These are phyloP conservation scores for Propithecus coquereli DNA, from an alignment of 2,113 vertebrate genomes.

Conservation along the genomic window DNA sequence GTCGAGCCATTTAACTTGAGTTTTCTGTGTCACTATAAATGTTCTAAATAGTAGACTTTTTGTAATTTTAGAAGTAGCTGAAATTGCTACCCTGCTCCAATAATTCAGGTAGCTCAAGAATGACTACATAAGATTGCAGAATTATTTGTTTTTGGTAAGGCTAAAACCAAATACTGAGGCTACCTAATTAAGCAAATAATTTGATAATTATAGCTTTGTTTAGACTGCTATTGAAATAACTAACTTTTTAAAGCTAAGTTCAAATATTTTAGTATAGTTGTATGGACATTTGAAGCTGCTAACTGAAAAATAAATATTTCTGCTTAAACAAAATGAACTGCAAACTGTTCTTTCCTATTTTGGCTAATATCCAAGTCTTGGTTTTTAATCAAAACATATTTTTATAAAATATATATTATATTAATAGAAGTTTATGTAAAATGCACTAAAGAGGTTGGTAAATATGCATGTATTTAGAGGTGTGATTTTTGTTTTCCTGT, in stretches of 20 bases:
- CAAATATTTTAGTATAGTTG: neutral
- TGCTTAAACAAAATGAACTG: neutral
- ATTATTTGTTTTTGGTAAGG: constrained; percentile 4
- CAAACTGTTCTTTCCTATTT: neutral
- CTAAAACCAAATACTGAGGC: neutral
- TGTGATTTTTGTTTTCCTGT: constrained; percentile 44
- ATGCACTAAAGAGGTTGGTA: neutral
- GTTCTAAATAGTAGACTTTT: constrained; percentile 36
- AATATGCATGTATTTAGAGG: constrained; percentile 23
- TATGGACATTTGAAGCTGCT: neutral
- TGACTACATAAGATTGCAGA: neutral
- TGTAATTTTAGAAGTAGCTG: constrained; percentile 42
- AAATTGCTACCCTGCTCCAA: neutral
- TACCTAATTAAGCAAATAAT: neutral
- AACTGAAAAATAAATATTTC: constrained; percentile 25
- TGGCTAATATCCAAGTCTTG: neutral
- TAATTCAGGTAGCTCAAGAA: neutral
- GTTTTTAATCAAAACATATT: constrained; percentile 1
- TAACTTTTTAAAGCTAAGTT: constrained; percentile 17
- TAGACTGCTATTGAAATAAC: neutral
- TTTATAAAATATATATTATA: neutral
- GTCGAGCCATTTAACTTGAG: constrained; percentile 43
- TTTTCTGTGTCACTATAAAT: constrained; percentile 30
- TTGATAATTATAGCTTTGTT: constrained; percentile 25
- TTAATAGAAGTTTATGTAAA: neutral